These are phyloP conservation scores for Elachura formosa DNA, from an alignment of 2,113 vertebrate genomes.

Conservation along the genomic window DNA sequence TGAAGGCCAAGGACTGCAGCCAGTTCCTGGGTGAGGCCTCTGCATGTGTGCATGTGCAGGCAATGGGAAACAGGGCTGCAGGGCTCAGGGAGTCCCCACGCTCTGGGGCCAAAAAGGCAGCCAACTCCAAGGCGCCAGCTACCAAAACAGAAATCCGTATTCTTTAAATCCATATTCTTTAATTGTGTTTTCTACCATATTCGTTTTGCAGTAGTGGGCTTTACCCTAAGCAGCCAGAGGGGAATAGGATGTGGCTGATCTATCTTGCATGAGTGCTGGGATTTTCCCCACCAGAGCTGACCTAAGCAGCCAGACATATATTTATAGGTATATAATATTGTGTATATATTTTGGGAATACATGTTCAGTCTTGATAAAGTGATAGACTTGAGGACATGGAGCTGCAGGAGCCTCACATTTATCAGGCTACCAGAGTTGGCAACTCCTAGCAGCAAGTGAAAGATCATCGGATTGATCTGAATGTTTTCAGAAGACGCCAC, in stretches of 20 bases:
- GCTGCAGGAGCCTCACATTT: not conserved
- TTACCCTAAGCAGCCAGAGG: not conserved
- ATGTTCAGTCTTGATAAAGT: not conserved
- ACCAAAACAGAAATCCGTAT: rapidly evolving
- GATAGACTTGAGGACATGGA: not conserved
- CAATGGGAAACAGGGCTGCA: not conserved
- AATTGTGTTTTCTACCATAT: not conserved
- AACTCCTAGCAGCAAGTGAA: not conserved
- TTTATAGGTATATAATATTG: not conserved
- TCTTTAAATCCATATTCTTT: not conserved
- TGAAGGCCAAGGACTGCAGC: not conserved
- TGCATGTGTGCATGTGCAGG: rapidly evolving
- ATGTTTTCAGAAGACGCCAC: not conserved
- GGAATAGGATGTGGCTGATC: not conserved
- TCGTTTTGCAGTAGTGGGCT: not conserved
- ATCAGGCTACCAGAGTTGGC: not conserved
- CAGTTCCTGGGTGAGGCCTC: not conserved
- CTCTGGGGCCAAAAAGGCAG: not conserved
- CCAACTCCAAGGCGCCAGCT: not conserved
- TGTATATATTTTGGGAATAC: not conserved
- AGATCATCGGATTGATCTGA: not conserved
- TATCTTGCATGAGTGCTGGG: not conserved
- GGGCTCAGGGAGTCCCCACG: not conserved
- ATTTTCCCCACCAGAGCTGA: not conserved
- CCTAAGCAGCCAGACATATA: not conserved